Evolutionary conservation across 2,888 invertebrate genomes (phyloP).

Genomic region (Tenthredo distinguenda): DNA sequence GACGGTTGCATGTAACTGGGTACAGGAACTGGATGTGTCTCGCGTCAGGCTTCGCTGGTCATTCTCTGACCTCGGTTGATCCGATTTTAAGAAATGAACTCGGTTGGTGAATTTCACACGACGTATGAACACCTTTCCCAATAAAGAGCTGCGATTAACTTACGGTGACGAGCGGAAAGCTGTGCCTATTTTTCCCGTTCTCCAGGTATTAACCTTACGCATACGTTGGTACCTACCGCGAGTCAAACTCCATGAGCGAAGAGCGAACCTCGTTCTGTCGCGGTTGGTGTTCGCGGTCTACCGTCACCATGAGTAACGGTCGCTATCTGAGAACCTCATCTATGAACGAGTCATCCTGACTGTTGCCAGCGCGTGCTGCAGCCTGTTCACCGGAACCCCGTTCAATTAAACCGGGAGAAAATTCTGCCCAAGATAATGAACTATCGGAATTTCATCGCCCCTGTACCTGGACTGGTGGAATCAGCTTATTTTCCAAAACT

Average conservation of each 20-base stretch:
- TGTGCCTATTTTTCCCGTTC: neutral
- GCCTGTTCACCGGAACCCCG: neutral
- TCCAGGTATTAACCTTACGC: conserved; percentile 27
- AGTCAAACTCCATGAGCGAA: neutral
- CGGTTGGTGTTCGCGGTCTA: conserved; percentile 23
- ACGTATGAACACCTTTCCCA: neutral
- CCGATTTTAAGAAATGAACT: neutral
- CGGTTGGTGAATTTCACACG: neutral
- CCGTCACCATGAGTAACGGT: conserved; percentile 43
- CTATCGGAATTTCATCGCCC: conserved; percentile 19
- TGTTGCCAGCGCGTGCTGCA: conserved; percentile 12
- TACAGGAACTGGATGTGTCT: neutral
- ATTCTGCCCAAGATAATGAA: neutral
- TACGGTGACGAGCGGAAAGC: neutral
- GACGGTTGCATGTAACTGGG: neutral
- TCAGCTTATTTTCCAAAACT: conserved; percentile 3
- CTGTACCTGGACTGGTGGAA: neutral
- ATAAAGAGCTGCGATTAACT: neutral
- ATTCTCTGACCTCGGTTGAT: neutral
- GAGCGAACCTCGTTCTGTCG: neutral
- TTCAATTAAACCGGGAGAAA: conserved; percentile 17
- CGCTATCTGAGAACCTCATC: conserved; percentile 38
- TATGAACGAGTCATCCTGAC: conserved; percentile 18
- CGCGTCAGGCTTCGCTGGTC: neutral
- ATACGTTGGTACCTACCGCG: neutral